Percentiles rank a stretch among this genome's conserved stretches.
Evolutionary conservation across 2,113 vertebrate genomes (phyloP).

Genomic region (Setophaga kirtlandii): DNA sequence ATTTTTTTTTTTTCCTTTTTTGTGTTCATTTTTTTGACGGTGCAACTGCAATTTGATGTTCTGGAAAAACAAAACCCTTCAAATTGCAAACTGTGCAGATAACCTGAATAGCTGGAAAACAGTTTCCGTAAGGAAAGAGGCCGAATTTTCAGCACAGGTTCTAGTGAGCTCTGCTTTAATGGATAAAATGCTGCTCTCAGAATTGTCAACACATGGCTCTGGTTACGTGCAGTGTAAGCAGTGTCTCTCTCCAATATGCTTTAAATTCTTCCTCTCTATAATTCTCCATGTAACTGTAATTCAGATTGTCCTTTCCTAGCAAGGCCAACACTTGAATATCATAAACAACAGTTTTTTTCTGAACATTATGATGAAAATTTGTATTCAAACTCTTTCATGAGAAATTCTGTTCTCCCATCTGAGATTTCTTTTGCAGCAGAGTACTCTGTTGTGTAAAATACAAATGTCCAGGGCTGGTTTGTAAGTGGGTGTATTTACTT

Average conservation of each 20-base stretch:
- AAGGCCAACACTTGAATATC: not conserved
- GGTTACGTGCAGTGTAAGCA: not conserved
- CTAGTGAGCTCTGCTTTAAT: not conserved
- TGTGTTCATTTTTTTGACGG: not conserved
- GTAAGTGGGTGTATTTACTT: not conserved
- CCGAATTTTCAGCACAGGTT: not conserved
- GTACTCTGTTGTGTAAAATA: not conserved
- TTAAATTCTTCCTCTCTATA: not conserved
- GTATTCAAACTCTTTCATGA: not conserved
- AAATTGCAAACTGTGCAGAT: not conserved
- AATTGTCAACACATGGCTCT: not conserved
- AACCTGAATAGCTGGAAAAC: not conserved
- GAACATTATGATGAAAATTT: not conserved
- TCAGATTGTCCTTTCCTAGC: not conserved
- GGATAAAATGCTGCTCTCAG: not conserved
- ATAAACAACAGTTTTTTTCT: not conserved
- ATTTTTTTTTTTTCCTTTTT: rapidly evolving
- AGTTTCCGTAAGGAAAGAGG: not conserved
- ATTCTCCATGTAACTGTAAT: not conserved
- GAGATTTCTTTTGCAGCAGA: not conserved
- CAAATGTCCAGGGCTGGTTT: not conserved
- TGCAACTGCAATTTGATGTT: not conserved
- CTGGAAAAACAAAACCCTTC: not conserved
- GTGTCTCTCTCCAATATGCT: not conserved
- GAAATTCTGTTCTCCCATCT: not conserved